Evolutionary conservation across 2,113 vertebrate species (phyloP), one percentile per base, ranked within the genome.

Genomic region (Ia io): DNA sequence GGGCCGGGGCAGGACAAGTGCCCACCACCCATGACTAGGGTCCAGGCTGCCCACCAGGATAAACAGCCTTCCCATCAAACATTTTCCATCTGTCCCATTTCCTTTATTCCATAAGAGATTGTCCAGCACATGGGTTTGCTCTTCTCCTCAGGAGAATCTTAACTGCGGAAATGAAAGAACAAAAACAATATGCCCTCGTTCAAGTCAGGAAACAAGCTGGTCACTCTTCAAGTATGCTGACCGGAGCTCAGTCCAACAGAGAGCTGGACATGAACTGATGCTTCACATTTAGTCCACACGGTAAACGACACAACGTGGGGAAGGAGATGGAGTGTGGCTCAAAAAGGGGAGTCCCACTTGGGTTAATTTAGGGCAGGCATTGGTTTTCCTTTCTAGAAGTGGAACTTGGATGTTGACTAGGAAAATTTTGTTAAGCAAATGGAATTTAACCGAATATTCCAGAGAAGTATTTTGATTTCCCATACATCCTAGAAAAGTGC

Each of bases 251-350:
- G 78, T 42, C 78, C 78, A 10, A 1, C 77, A 1, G 78, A 17
- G 78, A 10, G 5, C 59, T 61, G 23, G 9, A 2, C 23, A 61
- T 61, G 56, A 56, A 61, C 56, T 61, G 56, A 28, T 61, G 2
- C 35, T 3, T 13, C 35, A 17, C 78, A 17, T 30, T 37, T 16
- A 35, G 3, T 22, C 77, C 13, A 2, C 12, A 4, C 1, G 23
- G 17, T 17, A 9, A 30, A 30, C 14, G 51, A 1, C 23, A 3
- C 53, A 4, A 3, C 1, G 53, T 4, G 6, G 35, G 22, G 49
- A 18, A 42, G 78, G 35, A 30, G 14, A 4, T 3, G 78, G 51
- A 35, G 51, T 2, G 25, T 9, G 35, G 4, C 16, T 30, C 53
- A 18, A 16, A 8, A 6, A 6, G 18, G 35, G 44, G 53, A 9